These are phyloP conservation scores for Liodrosophila aerea DNA, from an alignment of 2,888 invertebrate genomes.

Conservation along the genomic window DNA sequence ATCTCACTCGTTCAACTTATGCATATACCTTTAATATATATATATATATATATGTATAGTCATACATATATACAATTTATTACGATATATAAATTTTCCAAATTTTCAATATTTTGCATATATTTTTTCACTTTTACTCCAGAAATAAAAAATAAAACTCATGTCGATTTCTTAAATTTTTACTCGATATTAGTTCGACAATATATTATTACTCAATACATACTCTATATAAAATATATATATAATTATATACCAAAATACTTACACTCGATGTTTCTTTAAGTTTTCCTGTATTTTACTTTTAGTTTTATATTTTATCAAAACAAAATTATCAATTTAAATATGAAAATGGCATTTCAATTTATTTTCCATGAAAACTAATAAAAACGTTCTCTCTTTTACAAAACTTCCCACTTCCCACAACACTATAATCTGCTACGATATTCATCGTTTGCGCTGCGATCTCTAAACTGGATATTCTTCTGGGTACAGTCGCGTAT, in stretches of 20 bases:
- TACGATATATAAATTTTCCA: slow-evolving; percentile 34
- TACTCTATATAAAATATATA: slow-evolving; percentile 13
- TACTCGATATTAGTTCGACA: slow-evolving; percentile 38
- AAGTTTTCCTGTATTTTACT: background rate
- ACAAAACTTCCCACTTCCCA: slow-evolving; percentile 28
- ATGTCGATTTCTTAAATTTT: slow-evolving; percentile 17
- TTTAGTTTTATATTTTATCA: slow-evolving; percentile 44
- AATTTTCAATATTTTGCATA: slow-evolving; percentile 39
- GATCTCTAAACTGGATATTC: background rate
- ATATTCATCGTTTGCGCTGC: slow-evolving; percentile 7
- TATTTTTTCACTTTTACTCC: slow-evolving; percentile 11
- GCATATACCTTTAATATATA: slow-evolving; percentile 27
- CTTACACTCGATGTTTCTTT: slow-evolving; percentile 37
- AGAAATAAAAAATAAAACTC: slow-evolving; percentile 15
- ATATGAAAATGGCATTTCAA: slow-evolving; percentile 9
- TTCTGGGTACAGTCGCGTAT: slow-evolving; percentile 93
- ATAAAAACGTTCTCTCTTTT: slow-evolving; percentile 59
- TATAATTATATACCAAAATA: slow-evolving; percentile 20
- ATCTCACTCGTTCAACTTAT: slow-evolving; percentile 31
- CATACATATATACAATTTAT: slow-evolving; percentile 37
- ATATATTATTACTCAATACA: slow-evolving; percentile 8
- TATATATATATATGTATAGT: slow-evolving; percentile 36
- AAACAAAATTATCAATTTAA: slow-evolving; percentile 29
- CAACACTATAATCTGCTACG: background rate
- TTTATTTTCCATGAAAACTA: slow-evolving; percentile 41